Evolutionary conservation across 1,140 invertebrate genomes (phyloP), one percentile per base, ranked within the genome.

Genomic region (Heliconius eleuchia): DNA sequence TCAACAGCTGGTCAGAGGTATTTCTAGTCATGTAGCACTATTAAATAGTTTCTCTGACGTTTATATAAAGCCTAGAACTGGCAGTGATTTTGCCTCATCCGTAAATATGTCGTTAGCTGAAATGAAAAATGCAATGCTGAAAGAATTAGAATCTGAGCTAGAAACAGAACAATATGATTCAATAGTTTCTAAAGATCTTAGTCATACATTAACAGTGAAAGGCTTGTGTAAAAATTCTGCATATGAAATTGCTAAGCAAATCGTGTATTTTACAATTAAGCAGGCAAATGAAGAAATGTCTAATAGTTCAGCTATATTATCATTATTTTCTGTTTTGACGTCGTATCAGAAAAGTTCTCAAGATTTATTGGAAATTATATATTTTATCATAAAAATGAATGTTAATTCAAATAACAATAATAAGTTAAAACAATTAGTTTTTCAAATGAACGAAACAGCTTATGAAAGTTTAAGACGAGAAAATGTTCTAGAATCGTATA

Each of bases 1-100:
- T 23, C 97, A 97, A 89, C 96, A 96, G 88, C 84, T 96, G 57
- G 89, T 95, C 2, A 92, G 96, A 77, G 97, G 96, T 2, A 95
- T 96, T 73, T 83, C 95, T 9, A 83, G 95, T 34, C 82, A 84
- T 7, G 91, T 94, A 60, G 95, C 96, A 5, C 92, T 97, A 77
- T 83, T 89, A 13, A 95, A 95, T 42, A 95, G 96, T 60, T 96
- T 96, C 82, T 88, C 95, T 1, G 97, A 97, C 86, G 95, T 97
- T 37, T 98, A 97, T 85, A 95, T 97, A 27, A 97, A 96, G 87
- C 95, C 95, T 0, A 94, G 96, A 84, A 95, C 94, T 57, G 89
- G 95, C 6, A 86, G 89, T 37, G 95, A 95, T 80, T 95, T 96
- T 81, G 84, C 90, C n/a, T 89, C 88, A 6, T 90, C 85, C 71